A percentile compares a stretch with the other conserved stretches of the same genome.
These are phyloP conservation scores for Heterodera filipjevi DNA, from an alignment of 2,888 invertebrate species.

Conservation along the genomic window DNA sequence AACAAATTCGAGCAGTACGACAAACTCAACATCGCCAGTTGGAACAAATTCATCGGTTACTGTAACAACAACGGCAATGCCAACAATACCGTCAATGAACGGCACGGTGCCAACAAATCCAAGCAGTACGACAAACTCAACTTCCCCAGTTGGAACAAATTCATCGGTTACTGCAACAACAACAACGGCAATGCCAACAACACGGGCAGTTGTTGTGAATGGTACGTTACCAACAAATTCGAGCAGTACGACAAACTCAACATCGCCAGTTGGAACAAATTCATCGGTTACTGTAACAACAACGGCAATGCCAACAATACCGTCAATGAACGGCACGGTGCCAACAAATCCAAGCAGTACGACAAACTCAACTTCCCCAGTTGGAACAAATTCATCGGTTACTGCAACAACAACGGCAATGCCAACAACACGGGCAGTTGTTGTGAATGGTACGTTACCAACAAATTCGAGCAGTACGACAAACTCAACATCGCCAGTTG, in stretches of 20 bases:
- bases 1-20: too few species aligned
- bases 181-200: too few species aligned
- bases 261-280: background rate
- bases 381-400: background rate
- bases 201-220: too few species aligned
- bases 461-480: constrained; percentile 1
- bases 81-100: too few species aligned
- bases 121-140: too few species aligned
- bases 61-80: too few species aligned
- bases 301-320: background rate
- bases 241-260: constrained; percentile 3
- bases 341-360: constrained; percentile 12
- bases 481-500: background rate
- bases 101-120: too few species aligned
- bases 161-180: too few species aligned
- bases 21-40: too few species aligned
- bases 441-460: background rate
- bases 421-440: background rate
- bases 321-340: background rate
- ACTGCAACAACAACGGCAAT: background rate
- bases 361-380: background rate
- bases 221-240: constrained; percentile 16
- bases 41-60: too few species aligned
- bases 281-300: background rate
- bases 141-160: too few species aligned